Evolutionary conservation across 1,140 invertebrate species (phyloP).

Genomic region (Dreissena polymorpha): DNA sequence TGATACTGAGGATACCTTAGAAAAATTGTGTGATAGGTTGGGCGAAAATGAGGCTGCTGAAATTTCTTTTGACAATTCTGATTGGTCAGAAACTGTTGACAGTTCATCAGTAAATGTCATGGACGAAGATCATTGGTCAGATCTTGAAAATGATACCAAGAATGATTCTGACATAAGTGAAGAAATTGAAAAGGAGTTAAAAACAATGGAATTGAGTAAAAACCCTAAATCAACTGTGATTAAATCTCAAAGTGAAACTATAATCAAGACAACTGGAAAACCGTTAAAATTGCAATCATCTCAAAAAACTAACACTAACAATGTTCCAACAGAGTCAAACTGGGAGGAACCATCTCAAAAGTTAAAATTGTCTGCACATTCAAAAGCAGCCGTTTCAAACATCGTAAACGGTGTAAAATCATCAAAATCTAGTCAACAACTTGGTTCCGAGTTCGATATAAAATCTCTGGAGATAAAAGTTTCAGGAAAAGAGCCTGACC

Average conservation of each 20-base stretch:
- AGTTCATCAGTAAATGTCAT: neutral
- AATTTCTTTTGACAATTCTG: neutral
- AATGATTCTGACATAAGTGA: constrained; percentile 45
- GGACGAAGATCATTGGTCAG: neutral
- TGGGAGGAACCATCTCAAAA: neutral
- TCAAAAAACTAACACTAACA: constrained; percentile 3
- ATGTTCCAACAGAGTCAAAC: neutral
- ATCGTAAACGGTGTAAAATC: neutral
- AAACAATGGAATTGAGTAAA: constrained; percentile 15
- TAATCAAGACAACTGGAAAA: neutral
- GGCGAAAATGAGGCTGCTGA: neutral
- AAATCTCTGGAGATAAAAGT: constrained; percentile 49
- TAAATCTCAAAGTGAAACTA: neutral
- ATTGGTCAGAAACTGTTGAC: neutral
- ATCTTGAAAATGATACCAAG: neutral
- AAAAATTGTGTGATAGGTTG: neutral
- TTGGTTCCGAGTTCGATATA: constrained; percentile 49
- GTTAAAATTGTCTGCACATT: neutral
- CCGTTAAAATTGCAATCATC: neutral
- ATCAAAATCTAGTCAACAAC: neutral
- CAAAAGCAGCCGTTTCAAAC: neutral
- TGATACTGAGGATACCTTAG: no score
- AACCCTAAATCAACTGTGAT: neutral
- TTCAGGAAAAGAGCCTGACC: neutral
- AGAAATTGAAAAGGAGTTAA: constrained; percentile 45